These are phyloP conservation scores for Pangasius djambal DNA, from an alignment of 2,797 vertebrate genomes.

Conservation along the genomic window DNA sequence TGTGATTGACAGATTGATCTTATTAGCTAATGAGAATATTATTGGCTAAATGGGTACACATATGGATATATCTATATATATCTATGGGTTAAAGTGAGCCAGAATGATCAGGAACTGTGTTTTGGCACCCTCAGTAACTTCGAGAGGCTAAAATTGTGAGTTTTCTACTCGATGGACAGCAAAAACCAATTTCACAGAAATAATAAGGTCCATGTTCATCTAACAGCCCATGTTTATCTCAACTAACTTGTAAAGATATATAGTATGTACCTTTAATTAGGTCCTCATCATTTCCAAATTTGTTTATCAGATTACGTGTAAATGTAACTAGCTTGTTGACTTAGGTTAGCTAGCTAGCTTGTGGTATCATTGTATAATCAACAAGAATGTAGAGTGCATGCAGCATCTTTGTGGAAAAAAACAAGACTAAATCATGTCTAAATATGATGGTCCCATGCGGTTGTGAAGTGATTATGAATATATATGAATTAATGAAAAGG, in stretches of 20 bases:
- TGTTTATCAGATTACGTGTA: background rate
- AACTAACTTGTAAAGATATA: background rate
- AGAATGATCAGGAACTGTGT: background rate
- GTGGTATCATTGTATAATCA: background rate
- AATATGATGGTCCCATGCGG: background rate
- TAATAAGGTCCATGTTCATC: background rate
- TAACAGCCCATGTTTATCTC: background rate
- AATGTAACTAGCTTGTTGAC: background rate
- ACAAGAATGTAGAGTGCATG: background rate
- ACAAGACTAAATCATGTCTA: background rate
- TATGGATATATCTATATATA: background rate
- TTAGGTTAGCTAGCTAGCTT: background rate
- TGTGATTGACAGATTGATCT: slow-evolving; percentile 3
- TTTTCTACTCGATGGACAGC: background rate
- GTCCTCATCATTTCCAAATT: background rate
- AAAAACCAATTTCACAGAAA: background rate
- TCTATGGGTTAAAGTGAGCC: background rate
- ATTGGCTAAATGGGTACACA: background rate
- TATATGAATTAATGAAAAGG: background rate
- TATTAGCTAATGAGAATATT: background rate
- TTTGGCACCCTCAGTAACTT: background rate
- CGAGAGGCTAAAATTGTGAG: background rate
- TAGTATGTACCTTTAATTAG: background rate
- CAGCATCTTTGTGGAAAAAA: too few relatives aligned
- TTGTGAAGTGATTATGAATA: background rate